Evolutionary conservation across 2,797 vertebrate genomes (phyloP), one percentile per base, ranked within the genome.

Genomic region (Sebastes steindachneri): DNA sequence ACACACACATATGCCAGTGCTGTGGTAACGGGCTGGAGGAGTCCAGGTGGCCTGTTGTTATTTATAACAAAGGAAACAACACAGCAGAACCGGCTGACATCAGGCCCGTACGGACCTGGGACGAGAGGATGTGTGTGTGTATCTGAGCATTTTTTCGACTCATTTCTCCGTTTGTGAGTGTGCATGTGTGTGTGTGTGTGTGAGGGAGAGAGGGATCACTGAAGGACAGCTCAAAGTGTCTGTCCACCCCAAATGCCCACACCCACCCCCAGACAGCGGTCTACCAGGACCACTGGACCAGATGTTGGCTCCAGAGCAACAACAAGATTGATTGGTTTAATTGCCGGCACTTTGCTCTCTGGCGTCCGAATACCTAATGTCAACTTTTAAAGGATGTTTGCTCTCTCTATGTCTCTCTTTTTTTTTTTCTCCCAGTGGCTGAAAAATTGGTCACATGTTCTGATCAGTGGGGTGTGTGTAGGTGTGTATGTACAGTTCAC

Each of bases 301-400:
- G 98, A 97, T 98, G 97, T 97, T 99, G 96, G 93, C 95, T 97
- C 94, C 95, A 92, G 95, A 96, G 96, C 96, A 95, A 95, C 86
- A 88, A 93, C 95, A 97, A 98, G 98, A 99, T 98, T 98, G 97
- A 99, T 99, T 96, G 96, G 97, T 98, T 98, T 99, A 99, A 99
- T 98, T 98, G 98, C 96, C 95, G 93, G 94, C 96, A 96, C 96
- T 98, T 97, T 97, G 96, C 96, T 93, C 90, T 89, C 80, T 84
- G 88, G 96, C 96, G 96, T 98, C 96, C 97, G 97, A 98, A 98
- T 97, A 96, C 96, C 96, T 98, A 97, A 98, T 97, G 97, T 97
- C 97, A 97, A 95, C 92, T 97, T 94, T 97, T 97, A 97, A 98
- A 98, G 96, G 97, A 96, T 97, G 97, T 97, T 90, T 62, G 92